Conservation (phyloP, 2,888 invertebrate species). For the Dryocosmus kuriphilus region DNA sequence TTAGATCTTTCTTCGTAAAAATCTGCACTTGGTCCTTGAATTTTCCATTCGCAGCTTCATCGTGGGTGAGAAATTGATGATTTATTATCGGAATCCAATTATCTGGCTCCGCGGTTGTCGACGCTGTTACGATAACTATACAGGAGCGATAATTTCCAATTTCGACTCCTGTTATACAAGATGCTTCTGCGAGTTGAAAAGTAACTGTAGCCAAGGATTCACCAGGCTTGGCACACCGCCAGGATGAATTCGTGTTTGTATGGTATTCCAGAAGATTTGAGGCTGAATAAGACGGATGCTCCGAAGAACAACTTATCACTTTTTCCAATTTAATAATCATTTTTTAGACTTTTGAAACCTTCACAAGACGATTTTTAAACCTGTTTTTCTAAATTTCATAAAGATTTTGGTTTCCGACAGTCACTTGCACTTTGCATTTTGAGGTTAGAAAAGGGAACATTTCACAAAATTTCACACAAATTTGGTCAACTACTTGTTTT, state of each 20-base stretch:
- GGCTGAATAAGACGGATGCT: slow-evolving; percentile 70
- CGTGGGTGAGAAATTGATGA: slow-evolving; percentile 71
- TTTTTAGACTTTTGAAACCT: slow-evolving; percentile 17
- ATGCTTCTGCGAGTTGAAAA: slow-evolving; percentile 68
- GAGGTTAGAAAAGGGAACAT: not conserved
- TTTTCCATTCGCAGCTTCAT: slow-evolving; percentile 70
- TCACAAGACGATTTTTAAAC: not conserved
- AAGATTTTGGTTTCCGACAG: not conserved
- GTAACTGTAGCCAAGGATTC: slow-evolving; percentile 69
- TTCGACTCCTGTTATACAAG: slow-evolving; percentile 71
- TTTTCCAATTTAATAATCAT: slow-evolving; percentile 73
- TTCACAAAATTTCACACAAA: not conserved
- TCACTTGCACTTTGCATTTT: not conserved
- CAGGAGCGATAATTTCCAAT: slow-evolving; percentile 73
- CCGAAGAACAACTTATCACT: slow-evolving; percentile 72
- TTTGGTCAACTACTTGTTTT: not conserved
- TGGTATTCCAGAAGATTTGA: slow-evolving; percentile 68
- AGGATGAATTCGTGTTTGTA: slow-evolving; percentile 62
- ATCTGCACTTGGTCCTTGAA: slow-evolving; percentile 73
- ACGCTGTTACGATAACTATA: slow-evolving; percentile 71
- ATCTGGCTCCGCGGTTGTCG: slow-evolving; percentile 69
- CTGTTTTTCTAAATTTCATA: not conserved
- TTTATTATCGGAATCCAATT: slow-evolving; percentile 72
- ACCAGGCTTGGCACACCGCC: slow-evolving; percentile 73
- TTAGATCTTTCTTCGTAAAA: slow-evolving; percentile 72